Evolutionary conservation across 2,888 invertebrate genomes (phyloP).

Genomic region (Agrochola lota): DNA sequence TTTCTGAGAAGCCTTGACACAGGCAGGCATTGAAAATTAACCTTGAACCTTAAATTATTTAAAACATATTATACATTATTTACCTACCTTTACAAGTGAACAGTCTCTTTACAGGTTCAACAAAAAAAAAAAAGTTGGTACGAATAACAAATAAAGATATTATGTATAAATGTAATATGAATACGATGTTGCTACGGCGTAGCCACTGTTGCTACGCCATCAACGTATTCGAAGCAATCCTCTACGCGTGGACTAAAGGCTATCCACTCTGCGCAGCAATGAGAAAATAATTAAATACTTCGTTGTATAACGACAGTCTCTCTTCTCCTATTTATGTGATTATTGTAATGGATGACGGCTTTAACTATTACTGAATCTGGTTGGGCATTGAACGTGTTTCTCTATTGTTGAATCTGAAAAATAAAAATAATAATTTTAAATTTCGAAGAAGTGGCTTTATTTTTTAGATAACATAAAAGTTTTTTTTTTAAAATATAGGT

Average conservation of each 20-base stretch:
- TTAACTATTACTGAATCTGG: too few species aligned
- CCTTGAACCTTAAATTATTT: neutral
- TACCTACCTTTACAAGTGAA: neutral
- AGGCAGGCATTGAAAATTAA: neutral
- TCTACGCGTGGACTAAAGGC: neutral
- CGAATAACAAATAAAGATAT: neutral
- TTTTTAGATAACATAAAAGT: too few species aligned
- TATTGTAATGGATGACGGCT: too few species aligned
- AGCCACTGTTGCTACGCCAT: conserved; percentile 2
- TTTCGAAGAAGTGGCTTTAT: too few species aligned
- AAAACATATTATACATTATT: neutral
- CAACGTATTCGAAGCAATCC: conserved; percentile 5
- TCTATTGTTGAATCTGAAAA: neutral
- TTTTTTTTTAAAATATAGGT: too few species aligned
- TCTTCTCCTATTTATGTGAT: neutral
- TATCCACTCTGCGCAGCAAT: neutral
- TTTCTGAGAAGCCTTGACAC: neutral
- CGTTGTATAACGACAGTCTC: neutral
- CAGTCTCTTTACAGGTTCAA: neutral
- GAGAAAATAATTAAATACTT: neutral
- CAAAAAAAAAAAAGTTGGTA: neutral
- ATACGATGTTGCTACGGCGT: conserved; percentile 1
- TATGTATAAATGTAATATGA: too few species aligned
- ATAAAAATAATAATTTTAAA: neutral
- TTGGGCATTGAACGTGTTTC: neutral